Conservation (phyloP, 2,888 invertebrate species). For the Adelphocoris suturalis region DNA sequence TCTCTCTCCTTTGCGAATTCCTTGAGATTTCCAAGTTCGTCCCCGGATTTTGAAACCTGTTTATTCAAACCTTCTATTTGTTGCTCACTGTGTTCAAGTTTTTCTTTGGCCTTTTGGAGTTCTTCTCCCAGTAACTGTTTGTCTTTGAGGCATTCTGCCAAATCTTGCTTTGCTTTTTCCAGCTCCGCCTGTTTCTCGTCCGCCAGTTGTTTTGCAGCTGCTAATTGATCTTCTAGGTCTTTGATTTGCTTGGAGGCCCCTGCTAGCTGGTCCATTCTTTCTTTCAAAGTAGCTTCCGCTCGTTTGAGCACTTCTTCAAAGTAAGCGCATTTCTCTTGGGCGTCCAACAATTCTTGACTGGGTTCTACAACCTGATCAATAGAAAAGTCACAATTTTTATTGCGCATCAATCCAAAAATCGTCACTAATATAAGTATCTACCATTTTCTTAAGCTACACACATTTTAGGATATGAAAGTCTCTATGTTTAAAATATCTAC, state of each 20-base stretch:
- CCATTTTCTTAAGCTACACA: no score
- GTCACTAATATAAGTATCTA: not conserved
- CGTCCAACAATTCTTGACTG: constrained; percentile 58
- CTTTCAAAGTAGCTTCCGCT: constrained; percentile 47
- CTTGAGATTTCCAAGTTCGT: constrained; percentile 45
- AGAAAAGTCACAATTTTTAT: not conserved
- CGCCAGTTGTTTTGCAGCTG: not conserved
- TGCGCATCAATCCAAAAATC: not conserved
- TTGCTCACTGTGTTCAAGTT: constrained; percentile 28
- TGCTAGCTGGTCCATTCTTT: constrained; percentile 45
- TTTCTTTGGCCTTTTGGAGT: not conserved
- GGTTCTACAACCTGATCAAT: constrained; percentile 1
- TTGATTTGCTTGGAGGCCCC: constrained; percentile 7
- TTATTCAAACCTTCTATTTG: not conserved
- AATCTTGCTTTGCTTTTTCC: constrained; percentile 35
- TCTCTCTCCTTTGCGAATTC: constrained; percentile 37
- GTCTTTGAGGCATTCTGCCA: constrained; percentile 50
- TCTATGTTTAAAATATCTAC: no score
- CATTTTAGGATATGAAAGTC: no score
- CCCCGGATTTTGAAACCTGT: not conserved
- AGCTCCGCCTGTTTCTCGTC: constrained; percentile 43
- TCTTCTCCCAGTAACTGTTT: constrained; percentile 17
- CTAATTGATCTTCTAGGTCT: constrained; percentile 33
- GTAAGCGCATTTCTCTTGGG: constrained; percentile 72
- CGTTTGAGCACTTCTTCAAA: constrained; percentile 69